Base-by-base conservation (phyloP, 1,140 invertebrate genomes). In the Drosophila pachea region DNA sequence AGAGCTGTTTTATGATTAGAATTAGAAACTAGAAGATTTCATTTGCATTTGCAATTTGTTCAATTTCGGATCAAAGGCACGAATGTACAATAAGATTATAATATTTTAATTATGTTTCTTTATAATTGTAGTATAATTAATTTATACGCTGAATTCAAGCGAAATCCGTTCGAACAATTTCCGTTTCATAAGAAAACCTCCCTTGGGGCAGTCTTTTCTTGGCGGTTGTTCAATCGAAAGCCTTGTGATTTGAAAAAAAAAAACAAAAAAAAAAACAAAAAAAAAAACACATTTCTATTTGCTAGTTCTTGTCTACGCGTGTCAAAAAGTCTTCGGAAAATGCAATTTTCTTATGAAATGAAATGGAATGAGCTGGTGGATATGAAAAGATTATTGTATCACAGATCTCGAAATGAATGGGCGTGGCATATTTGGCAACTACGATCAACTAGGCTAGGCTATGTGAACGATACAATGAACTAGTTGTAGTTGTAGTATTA, bases 361-460 rank as follows among this genome's bases (percentile, higher is more conserved):
- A 42, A 40, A 12, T 52, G 49, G 16, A 16, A 35, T 52, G 49
- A 35, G 49, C 12, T 9, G 5, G 31, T 14, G 40, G 48, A 31
- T 55, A 74, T 66, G 67, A 54, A 35, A 33, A 56, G 61, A 60
- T 77, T 68, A 50, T 84, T 83, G 72, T 84, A 84, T 84, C 81
- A 84, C 81, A 84, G 81, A 76, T 86, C 62, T 86, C 54, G 67
- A 84, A 86, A 86, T 79, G 66, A 84, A 84, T 73, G 56, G 53
- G 29, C 32, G 56, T 58, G 40, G 35, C 12, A 16, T 22, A 22
- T 4, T 43, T 32, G 43, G 38, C 43, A 22, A 22, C 22, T 22
- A 22, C 50, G 47, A 29, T 53, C 22, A 36, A 33, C 3, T 36
- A 45, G 12, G 11, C 11, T 42, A n/a, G 11, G 38, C 38, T 45